phyloP scores from a whole-genome alignment of 1,140 invertebrate species.

The Procambarus clarkii region DNA sequence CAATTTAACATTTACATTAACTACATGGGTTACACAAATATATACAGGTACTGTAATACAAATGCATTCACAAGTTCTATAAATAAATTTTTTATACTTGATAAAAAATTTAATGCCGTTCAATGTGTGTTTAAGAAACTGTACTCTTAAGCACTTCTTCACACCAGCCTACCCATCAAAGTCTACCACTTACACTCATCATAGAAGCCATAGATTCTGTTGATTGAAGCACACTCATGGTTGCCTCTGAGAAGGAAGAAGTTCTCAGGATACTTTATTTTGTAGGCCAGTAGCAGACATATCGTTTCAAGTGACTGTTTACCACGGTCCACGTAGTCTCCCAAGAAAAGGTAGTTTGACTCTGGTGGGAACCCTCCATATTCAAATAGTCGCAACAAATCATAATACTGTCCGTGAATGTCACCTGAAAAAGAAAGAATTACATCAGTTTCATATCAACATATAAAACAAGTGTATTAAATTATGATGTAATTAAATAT shows the following conservation, averaged over 20 bases:
- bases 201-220: constrained; percentile 77
- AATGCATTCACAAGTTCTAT: too few relatives aligned
- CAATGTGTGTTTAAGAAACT: too few relatives aligned
- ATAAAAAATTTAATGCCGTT: too few relatives aligned
- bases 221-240: constrained; percentile 83
- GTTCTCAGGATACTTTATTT: constrained; percentile 82
- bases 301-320: constrained; percentile 94
- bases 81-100: too few relatives aligned
- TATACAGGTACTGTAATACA: too few relatives aligned
- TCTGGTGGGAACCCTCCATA: constrained; percentile 99
- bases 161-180: not conserved
- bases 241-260: constrained; percentile 83
- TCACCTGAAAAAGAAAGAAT: constrained; percentile 80
- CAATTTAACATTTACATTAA: too few relatives aligned
- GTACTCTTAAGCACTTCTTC: too few relatives aligned
- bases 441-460: too few relatives aligned
- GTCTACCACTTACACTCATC: constrained; percentile 77
- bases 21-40: too few relatives aligned
- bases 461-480: too few relatives aligned
- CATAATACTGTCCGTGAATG: constrained; percentile 99
- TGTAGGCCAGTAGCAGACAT: constrained; percentile 86
- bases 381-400: constrained; percentile 97
- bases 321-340: constrained; percentile 94
- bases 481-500: too few relatives aligned
- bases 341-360: constrained; percentile 98